Evolutionary conservation across 2,888 invertebrate species (phyloP), one percentile per base, ranked within the genome.

Genomic region (Dascillus cervinus): DNA sequence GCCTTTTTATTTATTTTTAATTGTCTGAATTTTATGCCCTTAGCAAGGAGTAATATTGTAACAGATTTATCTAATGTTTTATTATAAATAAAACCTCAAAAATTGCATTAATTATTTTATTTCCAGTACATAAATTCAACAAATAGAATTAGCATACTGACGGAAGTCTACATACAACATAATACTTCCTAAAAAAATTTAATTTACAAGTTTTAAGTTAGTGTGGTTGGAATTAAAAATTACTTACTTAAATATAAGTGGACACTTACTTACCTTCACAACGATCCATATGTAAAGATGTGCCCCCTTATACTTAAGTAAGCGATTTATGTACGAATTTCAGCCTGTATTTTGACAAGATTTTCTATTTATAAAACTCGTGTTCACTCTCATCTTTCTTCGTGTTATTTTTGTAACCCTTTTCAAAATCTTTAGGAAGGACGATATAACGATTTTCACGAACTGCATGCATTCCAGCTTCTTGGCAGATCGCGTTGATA

Each of bases 401-500:
- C 58, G 95, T 95, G 60, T 97, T 97, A 61, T 96, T 97, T 63
- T 98, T 99, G 71, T 99, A 98, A 19, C 96, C 98, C 64, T 98
- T 98, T 62, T 99, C 98, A 56, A 98, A 98, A 70, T 99, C 98
- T 70, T 99, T 99, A 3, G 94, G 89, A 32, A 99, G 71, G 3
- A 99, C 97, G 48, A 98, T 95, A 65, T 99, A 96, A 53, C 98
- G 84, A 72, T 98, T 99, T 66, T 99, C 98, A 34, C 98, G 72
- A 0, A 99, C 97, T 2, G 98, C 98, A 62, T 98, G 97, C 98
- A 98, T 99, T 47, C 98, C 98, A 38, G 98, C 98, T 75, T 99
- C 98, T 67, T 99, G 98, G 62, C 97, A 97, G 58, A 98, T 99
- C 29, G 98, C 96, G 67, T 98, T 98, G 54, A 99, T 97, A 58